phyloP scores from a whole-genome alignment of 1,140 invertebrate genomes.

The Caenorhabditis briggsae region DNA sequence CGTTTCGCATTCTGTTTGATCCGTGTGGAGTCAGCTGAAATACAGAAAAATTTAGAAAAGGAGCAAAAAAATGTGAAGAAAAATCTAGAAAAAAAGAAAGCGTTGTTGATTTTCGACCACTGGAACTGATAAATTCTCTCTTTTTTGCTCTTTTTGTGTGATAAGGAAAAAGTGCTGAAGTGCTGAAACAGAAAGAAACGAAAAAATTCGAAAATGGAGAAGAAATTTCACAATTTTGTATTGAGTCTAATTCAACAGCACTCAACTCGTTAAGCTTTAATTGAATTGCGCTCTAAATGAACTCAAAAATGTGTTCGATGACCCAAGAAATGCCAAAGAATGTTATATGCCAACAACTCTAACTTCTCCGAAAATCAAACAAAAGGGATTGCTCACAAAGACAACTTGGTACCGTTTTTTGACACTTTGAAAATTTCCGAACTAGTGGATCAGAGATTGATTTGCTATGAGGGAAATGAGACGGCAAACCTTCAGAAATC shows the following conservation, averaged over 20 bases:
- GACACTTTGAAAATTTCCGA: constrained; percentile 20
- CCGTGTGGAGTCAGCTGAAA: constrained; percentile 44
- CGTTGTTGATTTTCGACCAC: constrained; percentile 28
- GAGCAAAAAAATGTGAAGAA: not conserved
- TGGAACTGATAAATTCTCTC: constrained; percentile 11
- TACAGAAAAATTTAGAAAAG: not conserved
- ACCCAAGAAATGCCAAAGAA: not conserved
- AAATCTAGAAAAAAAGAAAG: not conserved
- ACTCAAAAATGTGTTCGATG: not conserved
- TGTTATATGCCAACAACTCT: constrained; percentile 8
- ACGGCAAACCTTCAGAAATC: too few species aligned
- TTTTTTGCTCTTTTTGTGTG: not conserved
- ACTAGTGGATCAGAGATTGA: constrained; percentile 43
- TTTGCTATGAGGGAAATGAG: too few species aligned
- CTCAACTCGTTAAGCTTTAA: too few species aligned
- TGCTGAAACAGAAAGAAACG: constrained; percentile 12
- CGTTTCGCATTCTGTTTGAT: constrained; percentile 52
- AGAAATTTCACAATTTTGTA: too few species aligned
- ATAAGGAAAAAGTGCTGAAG: constrained; percentile 31
- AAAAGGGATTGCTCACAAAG: not conserved
- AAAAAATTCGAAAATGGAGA: not conserved
- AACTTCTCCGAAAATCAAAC: constrained; percentile 1
- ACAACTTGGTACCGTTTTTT: not conserved
- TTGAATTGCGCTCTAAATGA: not conserved
- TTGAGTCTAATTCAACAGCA: too few species aligned